Conservation (phyloP, 53 echinoderm and acorn worm species). For the Paracentrotus lividus region DNA sequence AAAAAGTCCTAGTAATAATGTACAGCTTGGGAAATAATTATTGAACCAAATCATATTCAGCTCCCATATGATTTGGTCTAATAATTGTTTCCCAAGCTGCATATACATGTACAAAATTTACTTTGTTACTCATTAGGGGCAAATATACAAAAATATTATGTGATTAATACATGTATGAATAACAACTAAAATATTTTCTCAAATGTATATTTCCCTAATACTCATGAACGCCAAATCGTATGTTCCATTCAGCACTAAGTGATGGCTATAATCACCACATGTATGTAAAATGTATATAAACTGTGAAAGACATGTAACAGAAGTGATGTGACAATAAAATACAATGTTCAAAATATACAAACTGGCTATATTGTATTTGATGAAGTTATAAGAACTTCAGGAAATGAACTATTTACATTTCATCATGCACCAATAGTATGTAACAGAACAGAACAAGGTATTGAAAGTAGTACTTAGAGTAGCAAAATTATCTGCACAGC, state of each 20-base stretch:
- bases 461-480: not conserved
- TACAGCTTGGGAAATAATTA: too few species aligned
- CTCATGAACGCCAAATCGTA: not conserved
- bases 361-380: too few species aligned
- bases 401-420: not conserved
- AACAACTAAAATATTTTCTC: too few species aligned
- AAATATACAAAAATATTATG: not conserved
- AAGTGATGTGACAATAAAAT: not conserved
- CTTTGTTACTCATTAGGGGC: not conserved
- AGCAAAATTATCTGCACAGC: not conserved
- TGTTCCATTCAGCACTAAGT: not conserved
- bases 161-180: not conserved
- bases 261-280: not conserved
- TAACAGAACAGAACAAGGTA: not conserved
- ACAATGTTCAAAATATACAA: conserved; percentile 39
- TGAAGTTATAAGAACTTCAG: too few species aligned
- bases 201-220: not conserved
- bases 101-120: too few species aligned
- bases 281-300: not conserved
- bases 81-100: too few species aligned
- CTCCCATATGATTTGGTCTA: too few species aligned
- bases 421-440: not conserved
- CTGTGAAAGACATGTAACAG: conserved; percentile 14
- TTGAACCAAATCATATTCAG: too few species aligned
- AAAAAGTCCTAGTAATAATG: too few species aligned